phyloP scores from a whole-genome alignment of 2,888 invertebrate species.

The Cataglyphis altisquamis region DNA sequence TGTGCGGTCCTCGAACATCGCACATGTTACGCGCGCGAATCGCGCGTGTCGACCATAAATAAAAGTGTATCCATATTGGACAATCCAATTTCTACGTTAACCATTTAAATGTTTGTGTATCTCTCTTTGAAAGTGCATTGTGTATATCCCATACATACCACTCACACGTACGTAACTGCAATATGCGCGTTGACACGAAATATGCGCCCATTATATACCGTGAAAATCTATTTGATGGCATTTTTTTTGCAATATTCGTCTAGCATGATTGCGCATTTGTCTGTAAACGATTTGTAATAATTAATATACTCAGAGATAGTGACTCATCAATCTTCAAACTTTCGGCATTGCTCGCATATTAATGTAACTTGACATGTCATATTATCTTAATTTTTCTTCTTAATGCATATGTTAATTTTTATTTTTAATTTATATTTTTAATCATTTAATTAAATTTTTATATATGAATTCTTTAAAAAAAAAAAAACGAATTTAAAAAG shows the following conservation, averaged over 20 bases:
- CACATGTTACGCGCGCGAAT: not conserved
- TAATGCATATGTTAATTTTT: not conserved
- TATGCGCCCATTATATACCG: not conserved
- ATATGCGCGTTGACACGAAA: not conserved
- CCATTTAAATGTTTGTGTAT: conserved; percentile 18
- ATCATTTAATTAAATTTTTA: not conserved
- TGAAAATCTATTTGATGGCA: not conserved
- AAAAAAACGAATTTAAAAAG: not conserved
- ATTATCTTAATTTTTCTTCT: not conserved
- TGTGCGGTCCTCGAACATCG: conserved; percentile 16
- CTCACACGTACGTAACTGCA: not conserved
- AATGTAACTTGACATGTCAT: not conserved
- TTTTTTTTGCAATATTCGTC: not conserved
- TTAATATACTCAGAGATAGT: not conserved
- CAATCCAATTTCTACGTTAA: conserved; percentile 38
- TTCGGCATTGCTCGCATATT: not conserved
- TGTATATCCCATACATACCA: not conserved
- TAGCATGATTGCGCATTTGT: not conserved
- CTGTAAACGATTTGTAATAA: not conserved
- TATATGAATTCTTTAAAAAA: not conserved
- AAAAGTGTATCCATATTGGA: conserved; percentile 40
- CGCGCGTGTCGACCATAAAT: conserved; percentile 6
- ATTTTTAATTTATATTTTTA: not conserved
- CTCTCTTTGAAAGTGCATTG: not conserved
- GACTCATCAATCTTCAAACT: not conserved